phyloP scores from a whole-genome alignment of 2,797 vertebrate genomes.

The Netta rufina region DNA sequence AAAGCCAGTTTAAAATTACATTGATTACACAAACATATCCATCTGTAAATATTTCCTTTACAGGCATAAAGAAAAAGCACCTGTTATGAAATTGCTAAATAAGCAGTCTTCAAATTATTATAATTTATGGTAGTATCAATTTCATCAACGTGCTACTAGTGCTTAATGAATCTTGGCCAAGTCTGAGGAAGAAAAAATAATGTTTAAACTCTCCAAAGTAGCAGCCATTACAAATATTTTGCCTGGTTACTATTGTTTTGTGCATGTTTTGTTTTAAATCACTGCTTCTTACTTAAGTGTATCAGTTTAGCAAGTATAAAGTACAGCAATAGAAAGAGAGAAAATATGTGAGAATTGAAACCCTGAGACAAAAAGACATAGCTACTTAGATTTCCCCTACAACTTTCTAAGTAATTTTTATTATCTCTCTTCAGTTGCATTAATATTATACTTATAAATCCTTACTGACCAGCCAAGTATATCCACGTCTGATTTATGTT shows the following conservation, averaged over 20 bases:
- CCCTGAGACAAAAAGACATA: not conserved
- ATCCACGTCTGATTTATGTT: not conserved
- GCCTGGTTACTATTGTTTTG: not conserved
- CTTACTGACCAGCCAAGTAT: not conserved
- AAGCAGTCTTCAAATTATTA: not conserved
- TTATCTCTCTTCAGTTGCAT: not conserved
- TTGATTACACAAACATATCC: not conserved
- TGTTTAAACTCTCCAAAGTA: not conserved
- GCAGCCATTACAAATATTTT: not conserved
- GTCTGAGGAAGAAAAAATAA: not conserved
- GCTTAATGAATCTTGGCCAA: not conserved
- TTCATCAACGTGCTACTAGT: not conserved
- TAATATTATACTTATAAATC: not conserved
- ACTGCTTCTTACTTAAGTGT: not conserved
- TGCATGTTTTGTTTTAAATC: not conserved
- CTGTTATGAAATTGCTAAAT: not conserved
- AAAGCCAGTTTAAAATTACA: conserved; percentile 1
- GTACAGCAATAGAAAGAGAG: not conserved
- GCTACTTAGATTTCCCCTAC: not conserved
- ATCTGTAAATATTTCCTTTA: not conserved
- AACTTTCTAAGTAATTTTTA: not conserved
- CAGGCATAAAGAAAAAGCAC: not conserved
- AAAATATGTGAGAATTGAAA: not conserved
- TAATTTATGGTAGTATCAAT: not conserved
- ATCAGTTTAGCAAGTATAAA: not conserved